phyloP scores from a whole-genome alignment of 1,140 invertebrate genomes.

The Aethina tumida region DNA sequence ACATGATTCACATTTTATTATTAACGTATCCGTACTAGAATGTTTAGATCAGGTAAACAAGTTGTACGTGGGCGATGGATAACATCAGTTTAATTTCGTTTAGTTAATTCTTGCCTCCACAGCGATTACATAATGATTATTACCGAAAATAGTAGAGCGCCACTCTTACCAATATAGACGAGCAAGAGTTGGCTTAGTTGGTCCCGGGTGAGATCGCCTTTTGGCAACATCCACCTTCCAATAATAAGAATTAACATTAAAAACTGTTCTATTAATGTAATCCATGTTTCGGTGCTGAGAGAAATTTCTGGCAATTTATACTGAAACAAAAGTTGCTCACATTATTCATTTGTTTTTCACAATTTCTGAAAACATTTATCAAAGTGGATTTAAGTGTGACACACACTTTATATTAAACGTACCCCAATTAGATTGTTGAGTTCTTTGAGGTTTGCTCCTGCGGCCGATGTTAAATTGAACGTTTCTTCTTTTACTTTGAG shows the following conservation, averaged over 20 bases:
- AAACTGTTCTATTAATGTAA: constrained; percentile 80
- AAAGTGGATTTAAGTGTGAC: not conserved
- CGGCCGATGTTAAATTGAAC: constrained; percentile 41
- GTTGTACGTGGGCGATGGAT: too few species aligned
- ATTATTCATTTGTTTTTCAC: not conserved
- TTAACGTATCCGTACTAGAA: too few species aligned
- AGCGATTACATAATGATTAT: too few species aligned
- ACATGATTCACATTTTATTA: too few species aligned
- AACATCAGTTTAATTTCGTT: too few species aligned
- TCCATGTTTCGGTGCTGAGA: constrained; percentile 68
- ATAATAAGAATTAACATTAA: constrained; percentile 81
- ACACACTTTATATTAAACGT: constrained; percentile 13
- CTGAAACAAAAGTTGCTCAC: constrained; percentile 24
- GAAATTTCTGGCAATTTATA: constrained; percentile 50
- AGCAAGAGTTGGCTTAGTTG: constrained; percentile 85
- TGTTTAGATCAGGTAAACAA: too few species aligned
- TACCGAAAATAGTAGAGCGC: too few species aligned
- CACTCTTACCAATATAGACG: constrained; percentile 59
- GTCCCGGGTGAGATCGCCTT: constrained; percentile 80
- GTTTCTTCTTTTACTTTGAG: constrained; percentile 43
- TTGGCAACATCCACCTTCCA: constrained; percentile 80
- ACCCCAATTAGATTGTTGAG: constrained; percentile 48
- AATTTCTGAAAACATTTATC: constrained; percentile 1
- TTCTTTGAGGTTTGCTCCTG: constrained; percentile 42
- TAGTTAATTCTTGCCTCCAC: too few species aligned